These are phyloP conservation scores for Mus minutoides DNA, from an alignment of 2,797 vertebrate species.

Conservation along the genomic window DNA sequence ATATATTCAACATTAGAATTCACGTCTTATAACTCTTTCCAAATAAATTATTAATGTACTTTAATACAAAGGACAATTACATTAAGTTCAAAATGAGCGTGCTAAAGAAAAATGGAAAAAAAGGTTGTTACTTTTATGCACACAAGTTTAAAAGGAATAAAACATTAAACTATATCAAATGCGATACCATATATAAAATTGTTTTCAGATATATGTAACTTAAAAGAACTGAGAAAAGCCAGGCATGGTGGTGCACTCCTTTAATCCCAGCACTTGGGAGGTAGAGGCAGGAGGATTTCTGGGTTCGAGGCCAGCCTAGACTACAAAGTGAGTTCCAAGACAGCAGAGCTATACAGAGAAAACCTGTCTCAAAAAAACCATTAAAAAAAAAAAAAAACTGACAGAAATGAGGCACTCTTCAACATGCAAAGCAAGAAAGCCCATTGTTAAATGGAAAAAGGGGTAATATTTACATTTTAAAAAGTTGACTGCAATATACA, in stretches of 20 bases:
- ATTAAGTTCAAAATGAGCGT: background rate
- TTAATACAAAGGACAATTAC: background rate
- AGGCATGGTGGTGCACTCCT: too few species aligned
- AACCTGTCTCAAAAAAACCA: too few species aligned
- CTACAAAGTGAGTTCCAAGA: too few species aligned
- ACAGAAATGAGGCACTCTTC: background rate
- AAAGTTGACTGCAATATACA: background rate
- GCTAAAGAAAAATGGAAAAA: background rate
- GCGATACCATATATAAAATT: background rate
- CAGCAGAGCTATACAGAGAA: too few species aligned
- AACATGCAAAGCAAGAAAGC: background rate
- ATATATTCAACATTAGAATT: background rate
- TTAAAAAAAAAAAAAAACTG: background rate
- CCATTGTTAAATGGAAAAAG: background rate
- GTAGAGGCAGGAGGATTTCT: too few species aligned
- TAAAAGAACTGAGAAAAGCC: background rate
- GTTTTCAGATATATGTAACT: background rate
- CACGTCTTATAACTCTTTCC: background rate
- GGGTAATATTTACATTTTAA: background rate
- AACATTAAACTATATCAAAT: background rate
- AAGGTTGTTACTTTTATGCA: background rate
- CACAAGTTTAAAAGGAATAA: background rate
- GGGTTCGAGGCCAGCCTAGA: too few species aligned
- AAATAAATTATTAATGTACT: background rate
- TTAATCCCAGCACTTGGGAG: too few species aligned